These are phyloP conservation scores for Pseudochromis fuscus DNA, from an alignment of 2,797 vertebrate species.

Conservation along the genomic window DNA sequence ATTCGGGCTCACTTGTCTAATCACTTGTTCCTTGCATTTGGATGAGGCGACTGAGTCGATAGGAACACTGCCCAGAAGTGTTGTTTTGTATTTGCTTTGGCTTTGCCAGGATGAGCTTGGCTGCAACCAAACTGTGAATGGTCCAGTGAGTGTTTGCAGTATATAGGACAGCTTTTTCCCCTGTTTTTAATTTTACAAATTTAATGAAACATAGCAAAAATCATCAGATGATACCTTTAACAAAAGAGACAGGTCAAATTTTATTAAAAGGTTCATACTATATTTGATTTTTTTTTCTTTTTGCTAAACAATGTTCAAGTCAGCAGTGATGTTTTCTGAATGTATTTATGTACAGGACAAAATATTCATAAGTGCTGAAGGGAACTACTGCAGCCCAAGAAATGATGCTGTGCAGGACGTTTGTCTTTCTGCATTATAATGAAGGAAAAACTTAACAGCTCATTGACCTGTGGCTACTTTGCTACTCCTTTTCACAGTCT, in stretches of 20 bases:
- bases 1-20: slow-evolving; percentile 67
- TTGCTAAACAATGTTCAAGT: neutral
- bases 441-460: neutral
- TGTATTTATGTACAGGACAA: too few relatives aligned
- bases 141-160: slow-evolving; percentile 37
- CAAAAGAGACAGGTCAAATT: neutral
- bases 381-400: neutral
- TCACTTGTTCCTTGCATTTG: slow-evolving; percentile 72
- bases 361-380: too few relatives aligned
- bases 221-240: slow-evolving; percentile 16
- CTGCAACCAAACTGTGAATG: slow-evolving; percentile 53
- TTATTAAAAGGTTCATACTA: too few relatives aligned
- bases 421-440: neutral
- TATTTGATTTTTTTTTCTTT: too few relatives aligned
- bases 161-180: slow-evolving; percentile 38
- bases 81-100: slow-evolving; percentile 65
- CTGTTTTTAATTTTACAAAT: slow-evolving; percentile 45
- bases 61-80: slow-evolving; percentile 70
- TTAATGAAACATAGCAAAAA: slow-evolving; percentile 47
- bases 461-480: neutral
- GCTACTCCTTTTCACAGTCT: neutral
- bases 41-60: slow-evolving; percentile 55
- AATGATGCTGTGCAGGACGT: neutral
- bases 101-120: slow-evolving; percentile 70
- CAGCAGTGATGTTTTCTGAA: too few relatives aligned